phyloP scores from a whole-genome alignment of 2,113 vertebrate species.

The Erinaceus europaeus region DNA sequence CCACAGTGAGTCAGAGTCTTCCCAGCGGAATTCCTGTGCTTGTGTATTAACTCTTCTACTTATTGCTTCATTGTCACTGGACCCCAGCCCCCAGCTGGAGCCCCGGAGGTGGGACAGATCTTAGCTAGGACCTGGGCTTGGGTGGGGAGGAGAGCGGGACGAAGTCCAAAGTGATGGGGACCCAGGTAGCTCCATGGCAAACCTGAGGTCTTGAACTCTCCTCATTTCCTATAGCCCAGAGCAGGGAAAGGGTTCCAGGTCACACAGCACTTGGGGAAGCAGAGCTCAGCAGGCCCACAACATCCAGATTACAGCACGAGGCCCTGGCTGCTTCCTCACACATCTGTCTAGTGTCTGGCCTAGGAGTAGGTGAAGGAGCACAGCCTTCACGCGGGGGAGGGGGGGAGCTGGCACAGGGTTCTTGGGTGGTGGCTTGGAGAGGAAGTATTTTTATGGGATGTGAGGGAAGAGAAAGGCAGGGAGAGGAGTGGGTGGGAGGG shows the following conservation, averaged over 20 bases:
- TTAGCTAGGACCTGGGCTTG: neutral
- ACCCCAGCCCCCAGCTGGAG: neutral
- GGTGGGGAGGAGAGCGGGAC: neutral
- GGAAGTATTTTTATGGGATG: neutral
- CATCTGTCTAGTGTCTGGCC: too few relatives aligned
- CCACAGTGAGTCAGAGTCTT: neutral
- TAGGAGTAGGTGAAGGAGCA: too few relatives aligned
- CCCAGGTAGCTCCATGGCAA: neutral
- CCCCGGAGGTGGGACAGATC: neutral
- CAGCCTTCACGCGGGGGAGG: too few relatives aligned
- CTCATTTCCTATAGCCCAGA: neutral
- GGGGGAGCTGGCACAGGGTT: neutral
- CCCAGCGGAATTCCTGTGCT: neutral
- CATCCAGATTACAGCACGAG: too few relatives aligned
- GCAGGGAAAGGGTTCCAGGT: neutral
- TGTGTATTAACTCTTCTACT: neutral
- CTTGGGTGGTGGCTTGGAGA: too few relatives aligned
- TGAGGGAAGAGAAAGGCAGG: neutral
- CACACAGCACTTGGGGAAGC: too few relatives aligned
- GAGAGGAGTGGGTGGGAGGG: rapidly evolving
- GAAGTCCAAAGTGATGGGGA: neutral
- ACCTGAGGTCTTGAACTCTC: neutral
- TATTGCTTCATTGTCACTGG: too few relatives aligned
- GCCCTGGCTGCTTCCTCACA: too few relatives aligned
- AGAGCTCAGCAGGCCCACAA: too few relatives aligned